Evolutionary conservation across 2,797 vertebrate genomes (phyloP), one percentile per base, ranked within the genome.

Genomic region (Enteromius afrohamiltoni): DNA sequence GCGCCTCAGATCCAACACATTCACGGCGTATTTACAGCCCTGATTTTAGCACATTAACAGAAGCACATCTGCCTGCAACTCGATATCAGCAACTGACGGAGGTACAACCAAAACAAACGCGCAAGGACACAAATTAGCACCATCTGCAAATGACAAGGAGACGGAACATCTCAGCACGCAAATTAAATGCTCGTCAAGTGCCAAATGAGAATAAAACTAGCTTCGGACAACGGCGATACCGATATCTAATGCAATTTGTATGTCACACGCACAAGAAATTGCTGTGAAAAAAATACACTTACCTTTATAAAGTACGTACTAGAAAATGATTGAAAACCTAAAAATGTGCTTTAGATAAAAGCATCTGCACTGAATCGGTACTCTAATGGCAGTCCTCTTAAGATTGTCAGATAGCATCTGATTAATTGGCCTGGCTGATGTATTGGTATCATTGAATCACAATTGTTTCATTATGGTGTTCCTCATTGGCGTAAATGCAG

Each of bases 61-160:
- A 26, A 79, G 65, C 34, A 69, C 49, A 80, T 80, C 78, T 79
- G 62, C 64, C 77, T 1, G 64, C 31, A 1, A 64, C 58, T 64
- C 58, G 0, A 19, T 19, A 64, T 64, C 76, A 47, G 60, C 45
- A 8, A 21, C 34, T 58, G 65, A 80, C 31, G 19, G 49, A 31
- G 51, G 37, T 8, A 45, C 49, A n/a, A 70, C 16, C 11, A 70
- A 45, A 70, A 80, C 78, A 70, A 70, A 58, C 78, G 55, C 5
- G 62, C 40, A 65, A n/a, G 19, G 62, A 37, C n/a, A 68, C 67
- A 80, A 9, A 80, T 70, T 14, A 80, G 3, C 78, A 58, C 10
- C 49, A 70, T 80, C 65, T 80, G 67, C 67, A 45, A 80, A 42
- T n/a, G 51, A 69, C 64, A 49, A 26, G 29, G 34, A 40, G 51